Evolutionary conservation across 2,113 vertebrate genomes (phyloP).

Genomic region (Phaetusa simplex): DNA sequence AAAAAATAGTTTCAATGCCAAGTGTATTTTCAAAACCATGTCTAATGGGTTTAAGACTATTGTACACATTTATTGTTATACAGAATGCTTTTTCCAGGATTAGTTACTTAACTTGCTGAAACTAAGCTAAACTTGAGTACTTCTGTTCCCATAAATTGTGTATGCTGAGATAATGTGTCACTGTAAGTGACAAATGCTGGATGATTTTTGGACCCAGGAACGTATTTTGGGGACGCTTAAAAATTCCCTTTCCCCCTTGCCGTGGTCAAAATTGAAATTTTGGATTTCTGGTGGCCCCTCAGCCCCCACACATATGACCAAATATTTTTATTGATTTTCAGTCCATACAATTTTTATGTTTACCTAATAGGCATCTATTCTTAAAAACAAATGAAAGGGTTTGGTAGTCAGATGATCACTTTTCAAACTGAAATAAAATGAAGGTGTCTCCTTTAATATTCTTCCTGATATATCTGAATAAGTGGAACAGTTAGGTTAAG

Average conservation of each 20-base stretch:
- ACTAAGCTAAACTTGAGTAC: background rate
- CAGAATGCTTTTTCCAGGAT: background rate
- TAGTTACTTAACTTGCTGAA: background rate
- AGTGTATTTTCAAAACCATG: background rate
- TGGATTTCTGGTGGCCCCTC: background rate
- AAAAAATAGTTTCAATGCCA: background rate
- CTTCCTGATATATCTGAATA: background rate
- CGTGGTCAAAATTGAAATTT: background rate
- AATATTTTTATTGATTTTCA: background rate
- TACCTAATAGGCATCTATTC: background rate
- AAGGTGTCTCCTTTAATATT: background rate
- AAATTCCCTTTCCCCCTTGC: background rate
- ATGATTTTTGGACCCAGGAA: background rate
- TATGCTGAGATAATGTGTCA: background rate
- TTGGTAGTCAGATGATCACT: background rate
- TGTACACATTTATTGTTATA: accelerated
- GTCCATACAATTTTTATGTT: accelerated
- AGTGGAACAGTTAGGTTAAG: background rate
- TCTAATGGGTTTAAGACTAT: background rate
- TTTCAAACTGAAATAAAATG: background rate
- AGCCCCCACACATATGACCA: accelerated
- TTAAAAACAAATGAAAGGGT: background rate
- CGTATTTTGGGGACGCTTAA: background rate
- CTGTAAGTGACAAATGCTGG: background rate
- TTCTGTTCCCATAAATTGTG: background rate